These are phyloP conservation scores for Hemiprocne comata DNA, from an alignment of 2,113 vertebrate species.

Conservation along the genomic window DNA sequence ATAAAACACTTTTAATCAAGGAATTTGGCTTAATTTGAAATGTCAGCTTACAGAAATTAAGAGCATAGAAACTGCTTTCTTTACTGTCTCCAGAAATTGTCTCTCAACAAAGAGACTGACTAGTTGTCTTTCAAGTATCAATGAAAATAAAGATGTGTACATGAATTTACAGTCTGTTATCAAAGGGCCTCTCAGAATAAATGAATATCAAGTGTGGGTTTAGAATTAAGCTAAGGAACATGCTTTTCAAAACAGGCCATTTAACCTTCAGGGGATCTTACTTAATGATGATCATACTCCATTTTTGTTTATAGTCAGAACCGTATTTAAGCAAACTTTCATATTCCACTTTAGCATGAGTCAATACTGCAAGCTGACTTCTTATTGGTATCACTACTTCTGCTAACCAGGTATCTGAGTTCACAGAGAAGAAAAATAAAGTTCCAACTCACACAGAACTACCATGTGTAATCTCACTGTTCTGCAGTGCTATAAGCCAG, in stretches of 20 bases:
- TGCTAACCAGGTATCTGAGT: background rate
- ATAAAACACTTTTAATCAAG: slow-evolving; percentile 53
- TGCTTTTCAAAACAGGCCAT: background rate
- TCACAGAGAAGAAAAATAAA: background rate
- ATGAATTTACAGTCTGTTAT: slow-evolving; percentile 8
- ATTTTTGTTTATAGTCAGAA: background rate
- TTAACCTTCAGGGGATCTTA: background rate
- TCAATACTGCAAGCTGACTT: background rate
- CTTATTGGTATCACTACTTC: background rate
- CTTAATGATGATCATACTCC: background rate
- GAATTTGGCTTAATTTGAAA: slow-evolving; percentile 21
- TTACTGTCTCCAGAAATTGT: background rate
- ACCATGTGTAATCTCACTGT: background rate
- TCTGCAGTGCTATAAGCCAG: background rate
- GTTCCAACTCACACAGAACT: background rate
- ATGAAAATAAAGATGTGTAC: background rate
- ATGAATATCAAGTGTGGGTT: background rate
- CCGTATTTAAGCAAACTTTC: background rate
- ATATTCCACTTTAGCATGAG: background rate
- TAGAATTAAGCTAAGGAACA: background rate
- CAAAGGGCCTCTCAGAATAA: background rate
- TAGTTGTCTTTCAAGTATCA: background rate
- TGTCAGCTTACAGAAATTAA: background rate
- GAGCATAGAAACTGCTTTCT: background rate
- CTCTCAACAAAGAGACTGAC: background rate